Percentiles rank a stretch among this genome's conserved stretches.
Conservation (phyloP, 2,888 invertebrate species). For the Tipula unca region DNA sequence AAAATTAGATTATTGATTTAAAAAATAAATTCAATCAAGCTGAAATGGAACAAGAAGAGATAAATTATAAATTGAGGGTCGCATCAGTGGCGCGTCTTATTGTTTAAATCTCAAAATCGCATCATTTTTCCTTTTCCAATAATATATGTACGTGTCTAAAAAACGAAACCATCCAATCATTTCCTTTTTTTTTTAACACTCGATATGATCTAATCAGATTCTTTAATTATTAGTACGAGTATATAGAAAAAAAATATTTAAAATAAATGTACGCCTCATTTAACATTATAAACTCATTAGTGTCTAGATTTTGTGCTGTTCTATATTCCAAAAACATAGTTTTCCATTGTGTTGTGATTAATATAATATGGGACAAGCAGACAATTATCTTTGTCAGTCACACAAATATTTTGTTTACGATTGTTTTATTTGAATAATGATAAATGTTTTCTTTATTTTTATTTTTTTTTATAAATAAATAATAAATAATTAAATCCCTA, state of each 20-base stretch:
- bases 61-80: neutral
- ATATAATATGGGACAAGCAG: neutral
- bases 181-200: neutral
- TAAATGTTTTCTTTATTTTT: neutral
- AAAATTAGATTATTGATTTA: slow-evolving; percentile 2
- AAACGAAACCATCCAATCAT: no score
- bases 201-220: neutral
- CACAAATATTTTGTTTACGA: neutral
- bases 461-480: neutral
- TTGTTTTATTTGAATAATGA: neutral
- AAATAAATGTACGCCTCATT: neutral
- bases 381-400: neutral
- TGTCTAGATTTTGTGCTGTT: neutral
- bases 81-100: neutral
- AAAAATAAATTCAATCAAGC: neutral
- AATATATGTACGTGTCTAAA: no score
- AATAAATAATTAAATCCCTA: neutral
- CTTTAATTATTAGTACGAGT: neutral
- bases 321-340: neutral
- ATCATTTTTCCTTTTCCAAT: neutral
- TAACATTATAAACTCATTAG: neutral
- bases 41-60: neutral
- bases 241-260: no score
- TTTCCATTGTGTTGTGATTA: neutral
- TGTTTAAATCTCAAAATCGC: no score